Evolutionary conservation across 2,113 vertebrate genomes (phyloP), one percentile per base, ranked within the genome.

Genomic region (Perca flavescens): DNA sequence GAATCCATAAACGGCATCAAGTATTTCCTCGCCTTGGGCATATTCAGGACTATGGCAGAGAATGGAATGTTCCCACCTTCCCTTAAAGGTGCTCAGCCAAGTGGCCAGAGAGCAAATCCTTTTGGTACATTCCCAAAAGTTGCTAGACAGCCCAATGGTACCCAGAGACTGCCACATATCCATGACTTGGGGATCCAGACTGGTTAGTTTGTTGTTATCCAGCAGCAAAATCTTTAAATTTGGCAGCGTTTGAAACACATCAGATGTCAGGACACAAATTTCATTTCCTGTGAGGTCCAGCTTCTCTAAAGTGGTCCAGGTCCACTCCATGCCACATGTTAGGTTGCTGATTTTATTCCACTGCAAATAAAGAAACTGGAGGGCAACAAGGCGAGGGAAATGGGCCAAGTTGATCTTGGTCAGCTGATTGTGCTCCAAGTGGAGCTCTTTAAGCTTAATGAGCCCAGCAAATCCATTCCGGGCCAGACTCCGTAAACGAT

Each of bases 331-430:
- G 88, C 97, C 97, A 89, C 97, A 99, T 0, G 97, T 97, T 90
- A 99, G 93, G 92, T 99, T 99, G 96, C 95, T 98, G 79, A 99
- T 99, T 96, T 99, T 99, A 97, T 99, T 99, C 97, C 97, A 97
- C 90, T 99, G 98, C 86, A 99, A 95, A 95, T 98, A 98, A 85
- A 99, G 97, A 2, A 96, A 97, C 93, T 99, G 97, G 89, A 99
- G 97, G 90, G 95, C 96, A 88, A 98, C 97, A 86, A 99, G 96
- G 89, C 98, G 97, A 73, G 98, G 97, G 94, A 99, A 99, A 95
- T 99, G 98, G 93, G 98, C 98, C 96, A 99, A 96, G 96, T 99
- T 99, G 95, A 99, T 98, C 96, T 98, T 98, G 87, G 97, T 98
- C 95, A 99, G 95, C 95, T 99, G 98, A 95, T 99, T 99, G 95